Evolutionary conservation across 2,797 vertebrate species (phyloP), one percentile per base, ranked within the genome.

Genomic region (Sebastiscus albofasciatus): DNA sequence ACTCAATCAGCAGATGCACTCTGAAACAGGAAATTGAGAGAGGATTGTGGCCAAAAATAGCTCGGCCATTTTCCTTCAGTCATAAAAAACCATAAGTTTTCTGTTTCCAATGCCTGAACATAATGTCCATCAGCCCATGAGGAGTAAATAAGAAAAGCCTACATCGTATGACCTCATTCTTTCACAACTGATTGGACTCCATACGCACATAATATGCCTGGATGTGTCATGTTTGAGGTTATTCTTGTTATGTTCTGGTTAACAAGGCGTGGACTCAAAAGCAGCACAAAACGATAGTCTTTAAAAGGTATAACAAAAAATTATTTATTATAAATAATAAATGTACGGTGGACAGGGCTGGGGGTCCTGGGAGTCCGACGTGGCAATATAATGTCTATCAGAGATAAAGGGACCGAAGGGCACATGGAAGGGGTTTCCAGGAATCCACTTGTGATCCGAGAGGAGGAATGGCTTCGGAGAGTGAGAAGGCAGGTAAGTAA

Each of bases 11-110:
- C 75, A 61, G 61, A 74, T 31, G 54, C 39, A 46, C 62, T 77
- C 39, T 26, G 58, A n/a, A 54, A 75, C 66, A 80, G 80, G 76
- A 87, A 85, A 87, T 81, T 86, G 80, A 81, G 39, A 39, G 49
- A 16, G 11, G 52, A 82, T 11, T 78, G 77, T 31, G 42, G 7
- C 9, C 0, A 0, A 52, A 67, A 49, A 67, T 67, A 67, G 0
- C 24, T 22, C 3, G 0, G 22, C 46, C 64, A 76, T 82, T 77
- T 84, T 81, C 2, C 13, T 27, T 13, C n/a, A 59, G 42, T 20
- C 22, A 6, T 12, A 34, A 33, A 64, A 71, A 59, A 56, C 67
- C 42, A 31, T 67, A 54, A 4, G 52, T 64, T 77, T 72, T 36
- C 46, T 49, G 24, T 67, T 66, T 77, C 52, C 42, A 39, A 61